Evolutionary conservation across 2,113 vertebrate genomes (phyloP).

Genomic region (Polyodon spathula): DNA sequence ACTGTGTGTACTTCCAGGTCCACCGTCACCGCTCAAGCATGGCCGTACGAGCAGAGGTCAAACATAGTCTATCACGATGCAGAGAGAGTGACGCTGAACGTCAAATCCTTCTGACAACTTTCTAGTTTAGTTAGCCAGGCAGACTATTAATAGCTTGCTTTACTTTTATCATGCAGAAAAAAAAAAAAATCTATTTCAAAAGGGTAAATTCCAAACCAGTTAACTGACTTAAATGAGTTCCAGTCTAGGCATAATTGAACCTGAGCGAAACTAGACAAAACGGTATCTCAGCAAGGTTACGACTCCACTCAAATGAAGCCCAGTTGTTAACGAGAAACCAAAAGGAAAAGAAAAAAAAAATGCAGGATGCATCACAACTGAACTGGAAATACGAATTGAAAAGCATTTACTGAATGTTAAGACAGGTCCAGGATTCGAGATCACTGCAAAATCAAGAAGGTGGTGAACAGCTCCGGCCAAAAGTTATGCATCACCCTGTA

Average conservation of each 20-base stretch:
- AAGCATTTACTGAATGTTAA: neutral
- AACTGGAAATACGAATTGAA: constrained; percentile 16
- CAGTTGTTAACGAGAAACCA: constrained; percentile 11
- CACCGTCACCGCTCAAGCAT: too few relatives aligned
- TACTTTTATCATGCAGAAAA: neutral
- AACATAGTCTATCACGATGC: too few relatives aligned
- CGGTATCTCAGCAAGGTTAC: constrained; percentile 11
- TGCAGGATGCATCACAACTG: neutral
- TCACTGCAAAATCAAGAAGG: too few relatives aligned
- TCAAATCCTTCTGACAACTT: neutral
- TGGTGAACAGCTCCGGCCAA: too few relatives aligned
- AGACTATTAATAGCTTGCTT: neutral
- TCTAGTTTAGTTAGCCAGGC: neutral
- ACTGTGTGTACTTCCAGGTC: too few relatives aligned
- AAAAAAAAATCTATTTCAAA: constrained; percentile 7
- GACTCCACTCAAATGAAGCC: constrained; percentile 12
- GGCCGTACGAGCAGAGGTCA: too few relatives aligned
- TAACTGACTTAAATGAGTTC: constrained; percentile 12
- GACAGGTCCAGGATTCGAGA: neutral
- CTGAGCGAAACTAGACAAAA: constrained; percentile 10
- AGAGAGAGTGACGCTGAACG: too few relatives aligned
- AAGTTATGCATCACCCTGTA: too few relatives aligned
- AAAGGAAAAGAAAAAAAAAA: constrained; percentile 11
- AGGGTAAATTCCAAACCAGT: constrained; percentile 1
- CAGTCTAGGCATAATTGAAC: constrained; percentile 14